These are phyloP conservation scores for Crocidura indochinensis DNA, from an alignment of 2,797 vertebrate species.

Conservation along the genomic window DNA sequence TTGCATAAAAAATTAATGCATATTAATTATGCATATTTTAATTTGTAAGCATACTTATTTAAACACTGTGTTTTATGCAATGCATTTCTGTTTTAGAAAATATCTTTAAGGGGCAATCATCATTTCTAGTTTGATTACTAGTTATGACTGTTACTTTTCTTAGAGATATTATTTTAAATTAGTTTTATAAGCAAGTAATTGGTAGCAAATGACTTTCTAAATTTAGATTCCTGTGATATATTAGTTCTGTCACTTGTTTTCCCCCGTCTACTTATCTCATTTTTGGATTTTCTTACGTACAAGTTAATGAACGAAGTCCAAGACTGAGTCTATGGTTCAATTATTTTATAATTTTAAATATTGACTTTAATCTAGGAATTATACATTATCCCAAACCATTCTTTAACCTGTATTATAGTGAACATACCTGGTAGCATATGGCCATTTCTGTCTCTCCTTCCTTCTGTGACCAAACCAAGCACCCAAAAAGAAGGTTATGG, in stretches of 20 bases:
- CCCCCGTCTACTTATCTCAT: not conserved
- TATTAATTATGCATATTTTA: no score
- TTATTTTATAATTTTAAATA: not conserved
- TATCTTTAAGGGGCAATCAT: not conserved
- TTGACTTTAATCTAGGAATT: not conserved
- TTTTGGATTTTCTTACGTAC: not conserved
- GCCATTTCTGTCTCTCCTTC: not conserved
- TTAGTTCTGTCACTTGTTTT: not conserved
- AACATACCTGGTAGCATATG: not conserved
- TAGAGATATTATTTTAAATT: not conserved
- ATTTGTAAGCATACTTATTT: no score
- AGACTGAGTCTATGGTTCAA: not conserved
- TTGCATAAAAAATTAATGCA: no score
- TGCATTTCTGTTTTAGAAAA: conserved; percentile 1
- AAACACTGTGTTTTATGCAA: no score
- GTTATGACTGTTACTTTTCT: not conserved
- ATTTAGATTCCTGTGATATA: not conserved
- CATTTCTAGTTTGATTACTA: not conserved
- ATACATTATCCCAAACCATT: not conserved
- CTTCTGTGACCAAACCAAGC: not conserved
- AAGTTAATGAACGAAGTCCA: not conserved
- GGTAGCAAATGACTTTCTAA: not conserved
- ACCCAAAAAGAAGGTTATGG: not conserved
- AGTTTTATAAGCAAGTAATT: not conserved
- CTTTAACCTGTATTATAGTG: not conserved